phyloP scores from a whole-genome alignment of 1,140 invertebrate genomes.

The Piezodorus guildinii region DNA sequence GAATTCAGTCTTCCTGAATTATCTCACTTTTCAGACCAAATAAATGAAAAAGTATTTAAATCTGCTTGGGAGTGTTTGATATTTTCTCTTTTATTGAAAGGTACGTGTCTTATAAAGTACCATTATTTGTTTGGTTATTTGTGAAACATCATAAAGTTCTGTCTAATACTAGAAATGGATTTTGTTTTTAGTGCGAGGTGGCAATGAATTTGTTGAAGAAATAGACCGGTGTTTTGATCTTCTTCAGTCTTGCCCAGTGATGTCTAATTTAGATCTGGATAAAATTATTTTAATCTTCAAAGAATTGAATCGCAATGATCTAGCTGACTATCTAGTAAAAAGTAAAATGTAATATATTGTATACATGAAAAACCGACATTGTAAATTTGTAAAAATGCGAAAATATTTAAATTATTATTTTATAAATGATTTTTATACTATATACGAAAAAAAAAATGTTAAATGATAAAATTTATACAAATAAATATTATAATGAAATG shows the following conservation, averaged over 20 bases:
- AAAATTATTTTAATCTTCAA: not conserved
- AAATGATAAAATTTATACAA: too few species aligned
- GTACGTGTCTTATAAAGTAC: too few species aligned
- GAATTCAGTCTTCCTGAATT: not conserved
- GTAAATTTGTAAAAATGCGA: too few species aligned
- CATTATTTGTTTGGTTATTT: not conserved
- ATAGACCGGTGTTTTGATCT: not conserved
- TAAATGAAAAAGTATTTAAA: not conserved
- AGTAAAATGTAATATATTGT: too few species aligned
- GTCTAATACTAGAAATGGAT: not conserved
- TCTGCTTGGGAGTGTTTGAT: conserved; percentile 1
- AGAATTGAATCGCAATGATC: not conserved
- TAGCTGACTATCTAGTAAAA: not conserved
- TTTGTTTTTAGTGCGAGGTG: not conserved
- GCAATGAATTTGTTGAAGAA: not conserved
- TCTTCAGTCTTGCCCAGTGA: not conserved
- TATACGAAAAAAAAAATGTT: too few species aligned
- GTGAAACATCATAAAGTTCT: not conserved
- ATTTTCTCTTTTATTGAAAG: not conserved
- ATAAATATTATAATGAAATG: too few species aligned
- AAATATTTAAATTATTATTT: too few species aligned
- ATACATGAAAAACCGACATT: too few species aligned
- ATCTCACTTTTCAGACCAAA: not conserved
- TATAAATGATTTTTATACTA: too few species aligned
- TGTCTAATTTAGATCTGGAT: not conserved